Evolutionary conservation across 2,797 vertebrate genomes (phyloP).

Genomic region (Tangara arthus): DNA sequence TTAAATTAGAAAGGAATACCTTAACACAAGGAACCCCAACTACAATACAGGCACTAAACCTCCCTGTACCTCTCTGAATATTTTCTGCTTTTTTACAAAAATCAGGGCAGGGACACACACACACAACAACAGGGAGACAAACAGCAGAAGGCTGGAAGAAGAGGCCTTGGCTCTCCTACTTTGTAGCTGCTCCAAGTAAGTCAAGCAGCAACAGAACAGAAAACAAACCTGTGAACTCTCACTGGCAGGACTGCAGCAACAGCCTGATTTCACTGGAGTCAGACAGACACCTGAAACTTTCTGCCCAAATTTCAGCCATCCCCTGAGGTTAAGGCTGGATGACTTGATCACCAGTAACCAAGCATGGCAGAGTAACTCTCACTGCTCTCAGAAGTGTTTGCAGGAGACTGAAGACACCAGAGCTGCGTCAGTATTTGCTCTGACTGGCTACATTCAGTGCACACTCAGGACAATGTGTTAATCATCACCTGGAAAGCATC

Average conservation of each 20-base stretch:
- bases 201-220: not conserved
- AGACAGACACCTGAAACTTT: not conserved
- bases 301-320: not conserved
- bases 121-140: not conserved
- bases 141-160: not conserved
- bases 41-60: not conserved
- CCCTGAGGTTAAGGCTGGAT: not conserved
- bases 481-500: not conserved
- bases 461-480: not conserved
- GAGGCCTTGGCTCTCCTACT: not conserved
- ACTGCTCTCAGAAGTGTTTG: not conserved
- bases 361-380: not conserved
- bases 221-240: not conserved
- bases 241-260: not conserved
- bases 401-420: not conserved
- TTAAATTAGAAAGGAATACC: not conserved
- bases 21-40: not conserved
- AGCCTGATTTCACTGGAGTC: not conserved
- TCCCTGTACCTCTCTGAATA: not conserved
- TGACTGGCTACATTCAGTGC: not conserved
- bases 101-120: accelerated
- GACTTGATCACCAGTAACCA: not conserved
- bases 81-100: not conserved
- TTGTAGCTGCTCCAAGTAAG: not conserved
- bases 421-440: not conserved